phyloP scores from a whole-genome alignment of 1,140 invertebrate genomes.

The Camponotus vicinus region DNA sequence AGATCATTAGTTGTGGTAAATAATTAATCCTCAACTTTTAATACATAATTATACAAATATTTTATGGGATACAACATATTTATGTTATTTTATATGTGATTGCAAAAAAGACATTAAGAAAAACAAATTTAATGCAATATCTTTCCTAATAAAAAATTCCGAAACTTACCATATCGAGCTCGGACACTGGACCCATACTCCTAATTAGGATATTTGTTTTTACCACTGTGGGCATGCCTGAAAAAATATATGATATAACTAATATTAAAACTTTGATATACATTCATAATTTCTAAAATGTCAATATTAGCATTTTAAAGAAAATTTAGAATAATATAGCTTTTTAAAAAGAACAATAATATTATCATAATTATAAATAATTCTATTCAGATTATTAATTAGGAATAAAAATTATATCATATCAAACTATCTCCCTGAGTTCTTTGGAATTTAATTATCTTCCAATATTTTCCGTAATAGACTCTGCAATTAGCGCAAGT shows the following conservation, averaged over 20 bases:
- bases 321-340: neutral
- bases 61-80: neutral
- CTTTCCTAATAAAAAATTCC: neutral
- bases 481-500: constrained; percentile 10
- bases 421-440: constrained; percentile 1
- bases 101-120: neutral
- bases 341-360: neutral
- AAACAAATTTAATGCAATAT: neutral
- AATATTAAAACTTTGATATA: neutral
- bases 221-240: constrained; percentile 95
- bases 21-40: neutral
- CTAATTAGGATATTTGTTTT: constrained; percentile 96
- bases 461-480: constrained; percentile 18
- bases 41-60: neutral
- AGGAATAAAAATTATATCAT: neutral
- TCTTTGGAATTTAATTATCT: constrained; percentile 32
- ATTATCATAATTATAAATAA: too few species aligned
- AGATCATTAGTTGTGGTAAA: neutral
- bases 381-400: neutral
- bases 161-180: constrained; percentile 95
- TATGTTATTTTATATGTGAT: neutral
- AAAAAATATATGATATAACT: constrained; percentile 65
- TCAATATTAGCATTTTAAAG: neutral
- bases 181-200: constrained; percentile 98
- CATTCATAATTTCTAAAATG: constrained; percentile 16